Evolutionary conservation across 2,888 invertebrate genomes (phyloP).

Genomic region (Cheilosia scutellata): DNA sequence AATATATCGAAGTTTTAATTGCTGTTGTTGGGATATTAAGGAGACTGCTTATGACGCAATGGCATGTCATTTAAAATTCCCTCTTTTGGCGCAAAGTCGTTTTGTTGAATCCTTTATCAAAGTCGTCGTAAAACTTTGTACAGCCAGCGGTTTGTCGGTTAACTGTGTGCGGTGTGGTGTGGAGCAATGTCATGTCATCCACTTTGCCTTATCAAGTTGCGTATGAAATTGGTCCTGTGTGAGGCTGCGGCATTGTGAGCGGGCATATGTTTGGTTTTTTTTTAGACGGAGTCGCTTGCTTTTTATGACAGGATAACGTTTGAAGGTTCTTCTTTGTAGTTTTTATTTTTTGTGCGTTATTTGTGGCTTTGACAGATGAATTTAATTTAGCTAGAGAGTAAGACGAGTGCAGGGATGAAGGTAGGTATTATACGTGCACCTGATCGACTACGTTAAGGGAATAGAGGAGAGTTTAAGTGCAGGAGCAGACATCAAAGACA

Average conservation of each 20-base stretch:
- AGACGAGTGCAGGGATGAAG: not conserved
- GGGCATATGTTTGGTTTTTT: not conserved
- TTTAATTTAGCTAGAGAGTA: not conserved
- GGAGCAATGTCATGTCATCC: not conserved
- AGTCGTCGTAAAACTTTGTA: conserved; percentile 30
- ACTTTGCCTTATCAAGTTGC: conserved; percentile 5
- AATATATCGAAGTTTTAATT: conserved; percentile 1
- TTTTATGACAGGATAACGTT: conserved; percentile 12
- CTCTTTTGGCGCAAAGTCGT: not conserved
- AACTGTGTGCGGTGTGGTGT: not conserved
- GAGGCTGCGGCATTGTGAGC: not conserved
- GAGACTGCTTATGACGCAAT: not conserved
- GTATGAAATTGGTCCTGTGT: not conserved
- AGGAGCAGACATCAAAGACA: not conserved
- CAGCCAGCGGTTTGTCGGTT: not conserved
- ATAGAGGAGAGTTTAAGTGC: too few relatives aligned
- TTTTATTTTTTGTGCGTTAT: not conserved
- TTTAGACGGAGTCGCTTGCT: not conserved
- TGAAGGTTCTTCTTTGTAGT: not conserved
- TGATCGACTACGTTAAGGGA: too few relatives aligned
- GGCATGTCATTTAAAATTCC: not conserved
- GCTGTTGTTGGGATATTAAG: conserved; percentile 8
- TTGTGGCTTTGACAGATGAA: not conserved
- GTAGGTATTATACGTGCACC: too few relatives aligned
- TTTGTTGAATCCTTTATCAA: conserved; percentile 15